phyloP scores from a whole-genome alignment of 1,140 invertebrate species.

The Drosophila melanica region DNA sequence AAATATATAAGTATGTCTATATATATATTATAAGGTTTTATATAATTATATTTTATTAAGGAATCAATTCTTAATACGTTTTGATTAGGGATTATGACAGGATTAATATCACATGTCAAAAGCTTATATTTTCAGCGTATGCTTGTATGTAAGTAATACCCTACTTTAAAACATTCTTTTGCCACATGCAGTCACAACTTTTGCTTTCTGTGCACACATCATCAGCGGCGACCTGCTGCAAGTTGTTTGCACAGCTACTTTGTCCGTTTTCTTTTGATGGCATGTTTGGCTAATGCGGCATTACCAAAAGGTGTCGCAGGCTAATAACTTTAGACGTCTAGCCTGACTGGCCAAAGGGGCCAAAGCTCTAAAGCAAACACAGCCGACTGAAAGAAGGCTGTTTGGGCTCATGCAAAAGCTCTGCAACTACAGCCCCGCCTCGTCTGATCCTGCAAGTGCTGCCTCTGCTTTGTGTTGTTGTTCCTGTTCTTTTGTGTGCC shows the following conservation, averaged over 20 bases:
- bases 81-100: neutral
- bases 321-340: constrained; percentile 71
- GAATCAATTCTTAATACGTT: no score
- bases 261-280: neutral
- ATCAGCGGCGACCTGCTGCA: constrained; percentile 1
- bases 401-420: neutral
- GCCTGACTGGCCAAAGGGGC: constrained; percentile 5
- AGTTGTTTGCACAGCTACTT: constrained; percentile 27
- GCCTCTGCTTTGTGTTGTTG: constrained; percentile 1
- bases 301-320: constrained; percentile 67
- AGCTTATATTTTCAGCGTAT: neutral
- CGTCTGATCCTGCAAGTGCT: no score
- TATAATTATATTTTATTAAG: no score
- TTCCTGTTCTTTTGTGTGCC: constrained; percentile 8
- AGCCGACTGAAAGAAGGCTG: neutral
- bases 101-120: constrained; percentile 1
- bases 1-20: no score
- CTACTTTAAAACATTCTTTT: neutral
- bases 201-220: constrained; percentile 31
- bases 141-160: neutral
- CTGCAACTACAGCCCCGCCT: neutral
- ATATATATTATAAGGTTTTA: no score
- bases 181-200: constrained; percentile 24
- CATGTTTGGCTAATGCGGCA: constrained; percentile 53
- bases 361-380: constrained; percentile 67